Evolutionary conservation across 1,140 invertebrate species (phyloP).

Genomic region (Euschistus heros): DNA sequence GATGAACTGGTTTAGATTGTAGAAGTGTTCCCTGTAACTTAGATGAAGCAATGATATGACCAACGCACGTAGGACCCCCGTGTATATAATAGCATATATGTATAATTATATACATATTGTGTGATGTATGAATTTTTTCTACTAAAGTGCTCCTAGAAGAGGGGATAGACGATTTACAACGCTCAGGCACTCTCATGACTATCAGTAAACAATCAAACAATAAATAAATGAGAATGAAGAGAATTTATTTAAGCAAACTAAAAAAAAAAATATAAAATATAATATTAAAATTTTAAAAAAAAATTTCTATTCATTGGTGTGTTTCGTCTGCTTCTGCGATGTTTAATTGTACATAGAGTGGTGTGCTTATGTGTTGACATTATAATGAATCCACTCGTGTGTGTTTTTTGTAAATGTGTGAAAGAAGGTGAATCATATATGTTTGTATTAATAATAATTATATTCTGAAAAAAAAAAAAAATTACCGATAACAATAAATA

Average conservation of each 20-base stretch:
- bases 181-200: constrained; percentile 12
- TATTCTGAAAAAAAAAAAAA: too few species aligned
- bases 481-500: too few species aligned
- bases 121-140: constrained; percentile 3
- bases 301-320: not conserved
- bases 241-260: not conserved
- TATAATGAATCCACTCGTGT: not conserved
- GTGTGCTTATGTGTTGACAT: not conserved
- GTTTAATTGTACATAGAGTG: not conserved
- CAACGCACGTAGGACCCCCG: constrained; percentile 22
- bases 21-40: constrained; percentile 12
- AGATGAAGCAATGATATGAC: constrained; percentile 24
- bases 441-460: too few species aligned
- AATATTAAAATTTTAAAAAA: not conserved
- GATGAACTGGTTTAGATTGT: not conserved
- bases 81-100: not conserved
- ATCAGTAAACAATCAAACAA: constrained; percentile 8
- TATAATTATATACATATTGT: not conserved
- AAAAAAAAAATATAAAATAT: not conserved
- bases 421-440: not conserved
- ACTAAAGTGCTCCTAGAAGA: constrained; percentile 2
- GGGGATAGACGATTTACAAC: not conserved
- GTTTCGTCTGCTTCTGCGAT: constrained; percentile 1
- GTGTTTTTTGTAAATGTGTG: not conserved
- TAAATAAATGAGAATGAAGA: not conserved